Conservation (phyloP, 2,888 invertebrate genomes). For the Eurytoma adleriae region DNA sequence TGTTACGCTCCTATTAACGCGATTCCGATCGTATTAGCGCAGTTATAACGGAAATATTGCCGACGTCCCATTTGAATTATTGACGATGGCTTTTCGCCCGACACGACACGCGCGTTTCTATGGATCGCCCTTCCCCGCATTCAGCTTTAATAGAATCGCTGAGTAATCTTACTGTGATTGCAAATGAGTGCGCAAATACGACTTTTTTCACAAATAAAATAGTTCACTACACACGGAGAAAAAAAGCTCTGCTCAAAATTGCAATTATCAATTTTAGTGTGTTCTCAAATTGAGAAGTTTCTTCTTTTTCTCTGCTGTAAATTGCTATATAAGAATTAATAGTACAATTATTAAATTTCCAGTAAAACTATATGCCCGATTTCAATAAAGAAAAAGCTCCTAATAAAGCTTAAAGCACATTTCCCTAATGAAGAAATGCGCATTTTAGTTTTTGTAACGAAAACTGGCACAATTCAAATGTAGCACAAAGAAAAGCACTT, state of each 20-base stretch:
- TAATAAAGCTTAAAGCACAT: too few species aligned
- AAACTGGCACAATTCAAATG: too few species aligned
- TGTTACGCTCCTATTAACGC: not conserved
- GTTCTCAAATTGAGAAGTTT: too few species aligned
- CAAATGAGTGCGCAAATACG: not conserved
- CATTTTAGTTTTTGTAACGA: not conserved
- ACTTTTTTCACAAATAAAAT: not conserved
- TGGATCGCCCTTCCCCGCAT: constrained; percentile 4
- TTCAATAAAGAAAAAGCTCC: too few species aligned
- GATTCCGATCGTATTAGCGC: constrained; percentile 22
- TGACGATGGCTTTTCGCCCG: constrained; percentile 25
- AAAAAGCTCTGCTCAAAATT: too few species aligned
- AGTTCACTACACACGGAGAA: too few species aligned
- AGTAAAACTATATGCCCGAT: not conserved
- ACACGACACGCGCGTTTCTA: not conserved
- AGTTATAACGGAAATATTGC: constrained; percentile 10
- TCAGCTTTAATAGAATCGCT: constrained; percentile 14
- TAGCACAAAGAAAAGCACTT: too few species aligned
- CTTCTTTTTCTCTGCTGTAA: too few species aligned
- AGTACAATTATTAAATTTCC: too few species aligned
- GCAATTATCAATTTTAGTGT: too few species aligned
- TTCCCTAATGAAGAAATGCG: not conserved
- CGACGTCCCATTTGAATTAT: constrained; percentile 37
- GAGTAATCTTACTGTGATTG: constrained; percentile 12
- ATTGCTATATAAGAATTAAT: too few species aligned